These are phyloP conservation scores for Tinea semifulvella DNA, from an alignment of 2,888 invertebrate species.

Conservation along the genomic window DNA sequence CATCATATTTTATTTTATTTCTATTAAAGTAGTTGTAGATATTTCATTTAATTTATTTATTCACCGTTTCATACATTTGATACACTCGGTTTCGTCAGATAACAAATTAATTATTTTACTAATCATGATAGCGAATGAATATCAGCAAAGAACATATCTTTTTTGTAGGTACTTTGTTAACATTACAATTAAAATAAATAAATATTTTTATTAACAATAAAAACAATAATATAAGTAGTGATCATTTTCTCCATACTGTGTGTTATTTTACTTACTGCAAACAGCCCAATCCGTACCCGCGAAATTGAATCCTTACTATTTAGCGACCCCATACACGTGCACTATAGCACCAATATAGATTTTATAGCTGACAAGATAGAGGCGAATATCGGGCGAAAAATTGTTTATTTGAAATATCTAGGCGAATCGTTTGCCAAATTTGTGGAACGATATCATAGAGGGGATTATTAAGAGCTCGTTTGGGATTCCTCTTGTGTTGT, in stretches of 20 bases:
- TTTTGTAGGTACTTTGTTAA: too few species aligned
- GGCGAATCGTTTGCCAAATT: slow-evolving; percentile 36
- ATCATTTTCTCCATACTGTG: background rate
- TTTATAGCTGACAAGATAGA: background rate
- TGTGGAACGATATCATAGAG: slow-evolving; percentile 46
- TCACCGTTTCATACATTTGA: too few species aligned
- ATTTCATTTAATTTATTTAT: too few species aligned
- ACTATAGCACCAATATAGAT: background rate
- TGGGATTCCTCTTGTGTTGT: slow-evolving; percentile 55
- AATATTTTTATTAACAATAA: too few species aligned
- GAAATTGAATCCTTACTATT: slow-evolving; percentile 43
- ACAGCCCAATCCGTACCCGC: slow-evolving; percentile 32
- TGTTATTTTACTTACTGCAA: background rate
- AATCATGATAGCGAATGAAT: too few species aligned
- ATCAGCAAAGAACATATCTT: too few species aligned
- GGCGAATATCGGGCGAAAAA: background rate
- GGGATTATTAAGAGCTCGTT: slow-evolving; percentile 60
- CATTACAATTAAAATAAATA: too few species aligned
- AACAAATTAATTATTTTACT: too few species aligned
- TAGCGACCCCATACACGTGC: slow-evolving; percentile 1
- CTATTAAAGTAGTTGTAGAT: too few species aligned
- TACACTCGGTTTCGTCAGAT: too few species aligned
- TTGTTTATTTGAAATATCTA: slow-evolving; percentile 13
- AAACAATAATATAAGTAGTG: too few species aligned
- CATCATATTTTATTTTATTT: too few species aligned